phyloP scores from a whole-genome alignment of 1,140 invertebrate species.

The Megathymus violae region DNA sequence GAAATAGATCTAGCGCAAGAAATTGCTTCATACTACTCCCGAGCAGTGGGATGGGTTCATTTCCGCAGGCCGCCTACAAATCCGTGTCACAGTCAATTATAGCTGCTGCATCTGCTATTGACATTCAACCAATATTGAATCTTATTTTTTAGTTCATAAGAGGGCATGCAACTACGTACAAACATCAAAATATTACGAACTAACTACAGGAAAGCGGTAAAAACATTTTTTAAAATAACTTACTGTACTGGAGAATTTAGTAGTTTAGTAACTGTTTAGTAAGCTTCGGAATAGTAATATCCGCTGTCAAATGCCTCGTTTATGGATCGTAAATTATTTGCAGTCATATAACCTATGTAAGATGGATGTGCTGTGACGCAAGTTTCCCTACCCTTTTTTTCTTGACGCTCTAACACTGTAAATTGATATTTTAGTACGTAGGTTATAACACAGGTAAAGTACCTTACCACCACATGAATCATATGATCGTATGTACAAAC shows the following conservation, averaged over 20 bases:
- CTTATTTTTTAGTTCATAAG: conserved; percentile 6
- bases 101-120: conserved; percentile 9
- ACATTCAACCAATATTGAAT: conserved; percentile 2
- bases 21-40: conserved; percentile 20
- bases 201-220: neutral
- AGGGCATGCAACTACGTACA: neutral
- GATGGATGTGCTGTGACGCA: too few relatives aligned
- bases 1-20: conserved; percentile 32
- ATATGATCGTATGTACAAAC: too few relatives aligned
- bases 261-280: too few relatives aligned
- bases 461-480: too few relatives aligned
- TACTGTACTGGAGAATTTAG: neutral
- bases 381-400: too few relatives aligned
- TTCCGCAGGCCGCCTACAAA: conserved; percentile 29
- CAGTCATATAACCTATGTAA: too few relatives aligned
- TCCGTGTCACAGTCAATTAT: conserved; percentile 21
- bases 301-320: neutral
- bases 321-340: too few relatives aligned
- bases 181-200: neutral
- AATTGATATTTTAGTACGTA: too few relatives aligned
- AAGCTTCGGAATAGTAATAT: conserved; percentile 14
- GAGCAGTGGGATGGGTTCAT: conserved; percentile 27
- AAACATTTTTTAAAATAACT: neutral
- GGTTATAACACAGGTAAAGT: too few relatives aligned
- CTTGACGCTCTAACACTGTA: too few relatives aligned